phyloP scores from a whole-genome alignment of 2,113 vertebrate species.

The Peromyscus californicus region DNA sequence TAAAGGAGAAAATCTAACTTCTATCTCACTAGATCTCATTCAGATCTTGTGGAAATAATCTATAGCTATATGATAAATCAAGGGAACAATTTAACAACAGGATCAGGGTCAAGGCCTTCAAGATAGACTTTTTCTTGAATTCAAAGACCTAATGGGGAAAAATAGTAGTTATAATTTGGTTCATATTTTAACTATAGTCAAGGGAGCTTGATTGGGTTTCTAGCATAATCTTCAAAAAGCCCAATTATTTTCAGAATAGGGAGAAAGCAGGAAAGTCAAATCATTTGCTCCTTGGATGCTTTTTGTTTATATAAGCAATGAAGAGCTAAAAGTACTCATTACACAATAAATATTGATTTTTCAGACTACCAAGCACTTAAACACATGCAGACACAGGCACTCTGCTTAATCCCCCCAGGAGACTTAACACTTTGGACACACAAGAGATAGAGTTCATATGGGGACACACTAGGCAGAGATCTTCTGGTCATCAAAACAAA shows the following conservation, averaged over 20 bases:
- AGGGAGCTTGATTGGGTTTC: slow-evolving; percentile 6
- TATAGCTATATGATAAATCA: background rate
- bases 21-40: background rate
- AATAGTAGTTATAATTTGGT: slow-evolving; percentile 24
- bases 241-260: background rate
- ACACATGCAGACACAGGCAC: background rate
- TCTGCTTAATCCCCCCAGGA: background rate
- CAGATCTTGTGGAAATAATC: background rate
- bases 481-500: background rate
- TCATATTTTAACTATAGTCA: background rate
- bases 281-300: background rate
- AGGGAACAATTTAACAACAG: slow-evolving; percentile 2
- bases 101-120: background rate
- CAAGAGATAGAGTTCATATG: background rate
- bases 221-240: slow-evolving; percentile 3
- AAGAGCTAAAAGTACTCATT: background rate
- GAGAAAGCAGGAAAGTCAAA: background rate
- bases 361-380: background rate
- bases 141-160: background rate
- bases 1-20: slow-evolving; percentile 58
- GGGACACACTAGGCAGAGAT: background rate
- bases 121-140: slow-evolving; percentile 28
- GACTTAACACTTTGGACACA: background rate
- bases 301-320: slow-evolving; percentile 35
- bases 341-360: background rate